Evolutionary conservation across 2,888 invertebrate species (phyloP).

Genomic region (Papilio protenor): DNA sequence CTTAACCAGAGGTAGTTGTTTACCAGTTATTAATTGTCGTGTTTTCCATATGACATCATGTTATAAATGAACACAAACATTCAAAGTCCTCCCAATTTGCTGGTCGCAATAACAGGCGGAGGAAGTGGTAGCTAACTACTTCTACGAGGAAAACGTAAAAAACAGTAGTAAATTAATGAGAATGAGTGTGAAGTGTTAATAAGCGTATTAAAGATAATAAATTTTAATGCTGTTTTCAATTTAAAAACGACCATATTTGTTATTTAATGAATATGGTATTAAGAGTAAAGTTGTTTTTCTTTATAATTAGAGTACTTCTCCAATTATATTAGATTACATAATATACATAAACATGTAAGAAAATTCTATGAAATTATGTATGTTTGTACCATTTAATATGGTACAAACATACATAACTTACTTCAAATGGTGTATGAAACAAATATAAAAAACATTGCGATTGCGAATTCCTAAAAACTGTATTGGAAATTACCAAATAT

Average conservation of each 20-base stretch:
- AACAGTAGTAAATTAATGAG: constrained; percentile 26
- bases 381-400: neutral
- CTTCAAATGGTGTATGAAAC: neutral
- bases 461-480: no score
- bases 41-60: constrained; percentile 37
- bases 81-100: constrained; percentile 28
- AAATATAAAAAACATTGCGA: neutral
- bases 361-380: neutral
- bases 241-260: neutral
- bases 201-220: constrained; percentile 20
- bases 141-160: constrained; percentile 38
- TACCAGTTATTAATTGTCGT: constrained; percentile 18
- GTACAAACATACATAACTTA: no score
- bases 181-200: constrained; percentile 22
- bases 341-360: no score
- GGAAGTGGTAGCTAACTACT: constrained; percentile 32
- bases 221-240: constrained; percentile 32
- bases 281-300: neutral
- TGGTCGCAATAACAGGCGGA: constrained; percentile 2
- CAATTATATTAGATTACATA: neutral
- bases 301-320: no score
- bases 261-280: neutral
- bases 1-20: neutral
- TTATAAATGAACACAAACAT: constrained; percentile 19
- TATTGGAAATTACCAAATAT: no score